Percentiles rank a stretch among this genome's conserved stretches.
Evolutionary conservation across 2,888 invertebrate species (phyloP).

Genomic region (Augochlorella aurata): DNA sequence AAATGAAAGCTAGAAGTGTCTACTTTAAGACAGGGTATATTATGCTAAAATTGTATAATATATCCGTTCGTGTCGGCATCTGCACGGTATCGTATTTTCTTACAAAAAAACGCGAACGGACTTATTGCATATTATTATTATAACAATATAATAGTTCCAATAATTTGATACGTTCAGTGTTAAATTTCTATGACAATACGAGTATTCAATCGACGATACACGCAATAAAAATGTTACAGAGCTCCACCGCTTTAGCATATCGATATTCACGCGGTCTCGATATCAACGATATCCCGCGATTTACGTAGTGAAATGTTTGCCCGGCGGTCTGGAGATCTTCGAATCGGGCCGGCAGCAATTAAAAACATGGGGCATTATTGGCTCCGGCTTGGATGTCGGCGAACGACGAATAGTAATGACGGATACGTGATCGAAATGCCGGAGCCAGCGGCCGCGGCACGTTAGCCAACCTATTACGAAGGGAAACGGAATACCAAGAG

Average conservation of each 20-base stretch:
- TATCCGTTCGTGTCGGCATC: too few relatives aligned
- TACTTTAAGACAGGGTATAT: too few relatives aligned
- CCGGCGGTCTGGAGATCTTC: neutral
- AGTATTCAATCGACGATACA: too few relatives aligned
- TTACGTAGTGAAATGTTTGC: neutral
- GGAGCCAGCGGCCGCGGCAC: slow-evolving; percentile 23
- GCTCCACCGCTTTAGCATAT: neutral
- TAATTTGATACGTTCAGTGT: too few relatives aligned
- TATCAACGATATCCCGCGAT: neutral
- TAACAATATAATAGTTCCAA: too few relatives aligned
- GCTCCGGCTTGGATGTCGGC: slow-evolving; percentile 5
- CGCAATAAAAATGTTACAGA: neutral
- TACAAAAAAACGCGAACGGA: too few relatives aligned
- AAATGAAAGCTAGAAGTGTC: too few relatives aligned
- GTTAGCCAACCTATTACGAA: slow-evolving; percentile 34
- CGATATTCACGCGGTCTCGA: neutral
- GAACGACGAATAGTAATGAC: slow-evolving; percentile 54
- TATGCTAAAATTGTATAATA: too few relatives aligned
- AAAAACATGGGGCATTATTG: slow-evolving; percentile 37
- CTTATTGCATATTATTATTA: too few relatives aligned
- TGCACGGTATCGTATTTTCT: too few relatives aligned
- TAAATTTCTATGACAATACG: too few relatives aligned
- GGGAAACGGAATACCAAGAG: slow-evolving; percentile 40
- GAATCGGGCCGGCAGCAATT: slow-evolving; percentile 17
- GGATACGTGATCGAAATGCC: slow-evolving; percentile 59